Conservation (phyloP, 2,113 vertebrate species). For the Corythoichthys intestinalis region DNA sequence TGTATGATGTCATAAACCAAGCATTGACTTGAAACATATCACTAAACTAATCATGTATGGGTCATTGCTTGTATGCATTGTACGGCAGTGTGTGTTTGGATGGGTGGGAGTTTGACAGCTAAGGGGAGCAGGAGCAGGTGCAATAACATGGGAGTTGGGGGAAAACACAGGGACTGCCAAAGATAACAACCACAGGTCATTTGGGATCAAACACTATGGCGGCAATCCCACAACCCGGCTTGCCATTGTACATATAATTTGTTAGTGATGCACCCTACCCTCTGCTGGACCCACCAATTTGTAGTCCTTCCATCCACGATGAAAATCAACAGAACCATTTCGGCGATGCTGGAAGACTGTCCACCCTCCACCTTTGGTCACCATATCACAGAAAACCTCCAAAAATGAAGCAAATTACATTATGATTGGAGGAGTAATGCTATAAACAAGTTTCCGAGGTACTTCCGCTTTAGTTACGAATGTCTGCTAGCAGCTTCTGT, state of each 20-base stretch:
- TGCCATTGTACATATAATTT: slow-evolving; percentile 28
- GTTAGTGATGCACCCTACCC: slow-evolving; percentile 12
- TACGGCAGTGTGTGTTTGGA: neutral
- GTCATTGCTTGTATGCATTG: neutral
- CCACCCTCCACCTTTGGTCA: slow-evolving; percentile 79
- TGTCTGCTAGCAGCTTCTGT: too few relatives aligned
- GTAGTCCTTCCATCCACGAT: slow-evolving; percentile 78
- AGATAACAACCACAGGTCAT: slow-evolving; percentile 56
- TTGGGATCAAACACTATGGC: slow-evolving; percentile 39
- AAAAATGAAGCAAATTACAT: neutral
- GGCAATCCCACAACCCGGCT: slow-evolving; percentile 45
- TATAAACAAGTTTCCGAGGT: too few relatives aligned
- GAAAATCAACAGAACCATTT: slow-evolving; percentile 75
- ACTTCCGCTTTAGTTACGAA: too few relatives aligned
- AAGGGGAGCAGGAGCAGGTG: slow-evolving; percentile 59
- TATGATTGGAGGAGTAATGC: too few relatives aligned
- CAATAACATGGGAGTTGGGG: slow-evolving; percentile 55
- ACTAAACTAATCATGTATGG: too few relatives aligned
- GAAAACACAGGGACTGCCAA: slow-evolving; percentile 47
- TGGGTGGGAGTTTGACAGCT: slow-evolving; percentile 29
- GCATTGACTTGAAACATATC: neutral
- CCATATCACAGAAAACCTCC: slow-evolving; percentile 81
- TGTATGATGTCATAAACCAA: too few relatives aligned
- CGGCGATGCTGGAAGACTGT: slow-evolving; percentile 76
- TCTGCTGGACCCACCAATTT: slow-evolving; percentile 64